Evolutionary conservation across 1,140 invertebrate species (phyloP).

Genomic region (Nymphalis io): DNA sequence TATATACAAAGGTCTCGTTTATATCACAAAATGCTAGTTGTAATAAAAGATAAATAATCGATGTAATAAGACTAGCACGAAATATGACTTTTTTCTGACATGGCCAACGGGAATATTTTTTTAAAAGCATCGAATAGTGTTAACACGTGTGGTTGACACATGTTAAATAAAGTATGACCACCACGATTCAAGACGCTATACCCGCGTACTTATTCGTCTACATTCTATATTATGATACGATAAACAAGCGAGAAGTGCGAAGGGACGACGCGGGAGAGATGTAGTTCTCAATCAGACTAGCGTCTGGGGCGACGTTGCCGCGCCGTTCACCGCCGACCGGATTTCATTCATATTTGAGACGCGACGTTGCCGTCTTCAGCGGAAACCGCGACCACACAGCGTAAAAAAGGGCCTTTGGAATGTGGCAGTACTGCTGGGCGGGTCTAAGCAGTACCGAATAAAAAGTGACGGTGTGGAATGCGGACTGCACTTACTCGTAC

Average conservation of each 20-base stretch:
- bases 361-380: constrained; percentile 77
- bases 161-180: constrained; percentile 47
- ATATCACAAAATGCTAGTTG: neutral
- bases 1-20: constrained; percentile 1
- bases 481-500: constrained; percentile 58
- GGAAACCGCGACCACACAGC: constrained; percentile 79
- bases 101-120: constrained; percentile 34
- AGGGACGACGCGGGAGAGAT: constrained; percentile 71
- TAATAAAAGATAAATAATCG: neutral
- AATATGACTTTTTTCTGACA: neutral
- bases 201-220: constrained; percentile 42
- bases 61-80: neutral
- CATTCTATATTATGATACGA: constrained; percentile 45
- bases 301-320: constrained; percentile 77
- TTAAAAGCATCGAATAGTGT: constrained; percentile 15
- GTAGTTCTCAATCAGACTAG: constrained; percentile 76
- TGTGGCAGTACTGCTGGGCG: constrained; percentile 76
- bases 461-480: constrained; percentile 73
- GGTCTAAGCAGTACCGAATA: constrained; percentile 70
- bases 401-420: constrained; percentile 78
- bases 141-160: constrained; percentile 46
- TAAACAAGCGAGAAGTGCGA: constrained; percentile 54
- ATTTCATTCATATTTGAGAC: constrained; percentile 80
- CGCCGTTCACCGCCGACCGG: constrained; percentile 66
- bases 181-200: constrained; percentile 43